A percentile compares a stretch with the other conserved stretches of the same genome.
These are phyloP conservation scores for Calycopis cecrops DNA, from an alignment of 1,140 invertebrate genomes.

Conservation along the genomic window DNA sequence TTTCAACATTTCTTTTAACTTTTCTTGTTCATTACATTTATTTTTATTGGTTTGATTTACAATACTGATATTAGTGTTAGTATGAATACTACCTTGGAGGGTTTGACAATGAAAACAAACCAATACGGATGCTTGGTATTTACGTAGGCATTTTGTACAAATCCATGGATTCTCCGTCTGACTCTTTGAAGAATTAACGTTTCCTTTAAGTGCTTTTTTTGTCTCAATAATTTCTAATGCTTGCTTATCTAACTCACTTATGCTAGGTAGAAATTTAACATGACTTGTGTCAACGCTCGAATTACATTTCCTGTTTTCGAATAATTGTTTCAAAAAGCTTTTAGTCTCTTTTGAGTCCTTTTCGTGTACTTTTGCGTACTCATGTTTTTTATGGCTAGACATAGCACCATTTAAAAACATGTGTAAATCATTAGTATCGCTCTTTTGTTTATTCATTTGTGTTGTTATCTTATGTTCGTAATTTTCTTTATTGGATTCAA, in stretches of 20 bases:
- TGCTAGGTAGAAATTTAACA: constrained; percentile 82
- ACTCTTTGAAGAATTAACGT: not conserved
- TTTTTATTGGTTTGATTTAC: constrained; percentile 21
- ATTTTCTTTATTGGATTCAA: constrained; percentile 36
- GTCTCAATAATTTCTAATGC: constrained; percentile 82
- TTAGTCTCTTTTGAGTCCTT: constrained; percentile 48
- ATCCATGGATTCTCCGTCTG: constrained; percentile 38
- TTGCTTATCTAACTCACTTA: constrained; percentile 87
- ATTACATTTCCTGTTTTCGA: constrained; percentile 62
- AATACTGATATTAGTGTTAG: not conserved
- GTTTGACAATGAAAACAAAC: constrained; percentile 46
- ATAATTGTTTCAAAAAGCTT: constrained; percentile 62
- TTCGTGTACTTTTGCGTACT: constrained; percentile 15
- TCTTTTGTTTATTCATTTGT: constrained; percentile 32
- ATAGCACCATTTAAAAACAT: constrained; percentile 1
- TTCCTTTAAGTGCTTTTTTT: constrained; percentile 36
- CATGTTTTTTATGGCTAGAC: constrained; percentile 13
- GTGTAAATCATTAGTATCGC: constrained; percentile 15
- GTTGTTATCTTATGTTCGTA: constrained; percentile 21
- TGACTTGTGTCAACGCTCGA: constrained; percentile 46
- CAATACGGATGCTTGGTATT: constrained; percentile 41
- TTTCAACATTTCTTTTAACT: constrained; percentile 62
- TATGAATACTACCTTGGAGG: constrained; percentile 20
- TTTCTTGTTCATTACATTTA: constrained; percentile 47
- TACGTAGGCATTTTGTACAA: constrained; percentile 50